Evolutionary conservation across 2,888 invertebrate genomes (phyloP).

Genomic region (Siphonodentalium dalli): DNA sequence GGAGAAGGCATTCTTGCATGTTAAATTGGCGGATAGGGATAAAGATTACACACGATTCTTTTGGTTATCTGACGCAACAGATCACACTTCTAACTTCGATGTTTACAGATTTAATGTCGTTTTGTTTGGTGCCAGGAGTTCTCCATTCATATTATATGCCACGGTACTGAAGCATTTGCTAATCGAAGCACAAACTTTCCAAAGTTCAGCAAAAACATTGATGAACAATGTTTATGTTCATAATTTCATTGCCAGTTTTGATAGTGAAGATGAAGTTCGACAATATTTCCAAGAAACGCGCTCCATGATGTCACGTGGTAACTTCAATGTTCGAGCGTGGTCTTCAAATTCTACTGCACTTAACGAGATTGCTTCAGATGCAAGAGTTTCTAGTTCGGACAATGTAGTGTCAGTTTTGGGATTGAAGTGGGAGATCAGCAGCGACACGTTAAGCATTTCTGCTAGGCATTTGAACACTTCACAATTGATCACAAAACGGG

Average conservation of each 20-base stretch:
- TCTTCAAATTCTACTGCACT: slow-evolving; percentile 10
- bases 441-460: too few relatives aligned
- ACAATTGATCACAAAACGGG: too few relatives aligned
- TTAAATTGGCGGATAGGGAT: slow-evolving; percentile 15
- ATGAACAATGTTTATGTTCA: slow-evolving; percentile 22
- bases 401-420: too few relatives aligned
- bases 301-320: slow-evolving; percentile 8
- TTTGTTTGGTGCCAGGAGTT: slow-evolving; percentile 26
- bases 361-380: background rate
- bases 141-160: slow-evolving; percentile 23
- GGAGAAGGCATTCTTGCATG: slow-evolving; percentile 23
- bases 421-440: too few relatives aligned
- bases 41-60: slow-evolving; percentile 22
- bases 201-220: background rate
- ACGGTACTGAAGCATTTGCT: slow-evolving; percentile 20
- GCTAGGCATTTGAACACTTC: too few relatives aligned
- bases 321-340: slow-evolving; percentile 26
- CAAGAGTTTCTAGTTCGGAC: too few relatives aligned
- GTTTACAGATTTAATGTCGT: slow-evolving; percentile 20
- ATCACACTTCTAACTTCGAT: slow-evolving; percentile 6
- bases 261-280: background rate
- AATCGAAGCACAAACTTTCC: too few relatives aligned
- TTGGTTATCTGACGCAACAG: slow-evolving; percentile 24
- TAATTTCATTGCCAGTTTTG: slow-evolving; percentile 21
- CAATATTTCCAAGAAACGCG: slow-evolving; percentile 13